Percentiles rank a stretch among this genome's conserved stretches.
These are phyloP conservation scores for Pterobdella sp. DNA, from an alignment of 2,888 invertebrate species.

Conservation along the genomic window DNA sequence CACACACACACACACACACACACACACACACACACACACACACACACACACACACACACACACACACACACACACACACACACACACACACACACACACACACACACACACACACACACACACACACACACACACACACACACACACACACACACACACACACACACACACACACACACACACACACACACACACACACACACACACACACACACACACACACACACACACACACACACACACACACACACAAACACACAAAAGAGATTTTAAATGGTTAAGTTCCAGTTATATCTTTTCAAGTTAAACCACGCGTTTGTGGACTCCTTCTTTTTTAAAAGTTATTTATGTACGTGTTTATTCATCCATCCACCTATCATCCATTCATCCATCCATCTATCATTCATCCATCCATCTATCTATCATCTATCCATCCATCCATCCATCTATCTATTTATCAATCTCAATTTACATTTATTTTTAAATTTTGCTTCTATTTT, in stretches of 20 bases:
- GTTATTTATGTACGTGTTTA: background rate
- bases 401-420: background rate
- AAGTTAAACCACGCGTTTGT: too few species aligned
- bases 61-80: slow-evolving; percentile 1
- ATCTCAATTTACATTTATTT: background rate
- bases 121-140: slow-evolving; percentile 1
- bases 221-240: slow-evolving; percentile 1
- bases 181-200: slow-evolving; percentile 1
- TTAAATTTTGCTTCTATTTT: background rate
- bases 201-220: background rate
- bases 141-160: background rate
- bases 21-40: slow-evolving; percentile 1
- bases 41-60: slow-evolving; percentile 1
- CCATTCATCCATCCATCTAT: background rate
- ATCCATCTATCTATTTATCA: background rate
- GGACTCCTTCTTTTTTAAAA: too few species aligned
- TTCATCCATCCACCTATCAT: background rate
- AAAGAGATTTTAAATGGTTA: too few species aligned
- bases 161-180: slow-evolving; percentile 1
- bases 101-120: slow-evolving; percentile 1
- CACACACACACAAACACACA: background rate
- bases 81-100: slow-evolving; percentile 1
- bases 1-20: slow-evolving; percentile 1
- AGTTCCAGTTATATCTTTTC: too few species aligned
- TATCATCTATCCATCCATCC: background rate